Evolutionary conservation across 2,888 invertebrate genomes (phyloP), one percentile per base, ranked within the genome.

Genomic region (Eumerus sabulonum): DNA sequence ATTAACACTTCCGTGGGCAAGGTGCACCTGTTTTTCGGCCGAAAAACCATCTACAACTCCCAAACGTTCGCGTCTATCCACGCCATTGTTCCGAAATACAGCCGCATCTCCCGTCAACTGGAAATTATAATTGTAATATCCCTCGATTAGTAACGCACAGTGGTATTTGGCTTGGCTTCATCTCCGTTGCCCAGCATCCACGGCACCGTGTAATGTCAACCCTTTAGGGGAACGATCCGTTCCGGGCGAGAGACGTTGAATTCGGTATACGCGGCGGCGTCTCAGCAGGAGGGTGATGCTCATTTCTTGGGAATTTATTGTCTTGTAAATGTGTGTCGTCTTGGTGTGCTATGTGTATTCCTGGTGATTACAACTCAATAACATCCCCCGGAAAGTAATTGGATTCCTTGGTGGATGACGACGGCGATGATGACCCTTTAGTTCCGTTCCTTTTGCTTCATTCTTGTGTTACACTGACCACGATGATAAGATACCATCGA

Each of bases 321-420:
- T 64, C 79, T 74, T 79, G 79, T 79, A 79, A 79, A 79, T 74
- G 62, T 79, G 54, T 79, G 79, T 64, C 79, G 79, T 59, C 68
- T 72, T 72, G 71, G 27, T 27, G 27, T 9, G 60, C 59, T 67
- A 45, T 40, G 56, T 68, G 67, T 79, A 60, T 54, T 73, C 68
- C 74, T 74, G 79, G 79, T 79, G 79, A 79, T 79, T 79, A 79
- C 79, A 79, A 79, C 79, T 79, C 79, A 79, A 79, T 79, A 79
- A 79, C 79, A 79, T 68, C 79, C 79, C 79, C 57, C 45, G 74
- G 54, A 79, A 60, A 74, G 68, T 79, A 79, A 79, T 79, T 79
- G 74, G 74, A 74, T 74, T 79, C 74, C 63, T 59, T 64, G 57
- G 74, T 64, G 59, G 74, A 74, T 74, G 60, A 70, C 19, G 40